These are phyloP conservation scores for Amphilophus citrinellus DNA, from an alignment of 2,113 vertebrate genomes.

Conservation along the genomic window DNA sequence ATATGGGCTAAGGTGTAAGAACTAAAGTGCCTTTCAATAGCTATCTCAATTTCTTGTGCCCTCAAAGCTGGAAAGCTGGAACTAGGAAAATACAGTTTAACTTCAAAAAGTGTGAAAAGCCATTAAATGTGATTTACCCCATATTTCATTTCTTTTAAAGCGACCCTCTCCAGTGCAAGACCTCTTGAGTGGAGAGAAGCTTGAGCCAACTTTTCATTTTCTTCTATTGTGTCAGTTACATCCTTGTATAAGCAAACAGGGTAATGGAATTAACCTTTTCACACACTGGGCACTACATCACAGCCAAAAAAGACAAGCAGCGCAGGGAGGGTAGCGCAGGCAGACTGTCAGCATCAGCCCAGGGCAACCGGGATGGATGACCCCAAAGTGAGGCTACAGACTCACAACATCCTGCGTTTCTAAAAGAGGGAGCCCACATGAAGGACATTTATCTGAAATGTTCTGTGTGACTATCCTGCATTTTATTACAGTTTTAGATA, in stretches of 20 bases:
- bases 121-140: constrained; percentile 25
- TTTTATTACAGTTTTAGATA: background rate
- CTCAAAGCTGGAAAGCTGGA: background rate
- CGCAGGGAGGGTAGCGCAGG: constrained; percentile 12
- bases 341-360: constrained; percentile 6
- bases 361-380: background rate
- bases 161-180: background rate
- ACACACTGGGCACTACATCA: constrained; percentile 41
- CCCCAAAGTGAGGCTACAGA: background rate
- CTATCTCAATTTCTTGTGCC: background rate
- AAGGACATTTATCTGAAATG: background rate
- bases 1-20: background rate
- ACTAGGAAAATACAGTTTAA: background rate
- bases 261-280: constrained; percentile 75
- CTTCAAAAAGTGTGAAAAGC: constrained; percentile 26
- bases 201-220: constrained; percentile 34
- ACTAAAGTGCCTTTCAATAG: background rate
- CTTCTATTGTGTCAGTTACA: constrained; percentile 52
- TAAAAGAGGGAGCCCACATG: background rate
- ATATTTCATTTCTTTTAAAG: constrained; percentile 23
- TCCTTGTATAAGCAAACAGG: constrained; percentile 59
- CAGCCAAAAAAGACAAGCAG: constrained; percentile 44
- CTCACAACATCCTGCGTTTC: background rate
- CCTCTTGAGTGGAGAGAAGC: background rate
- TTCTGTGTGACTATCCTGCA: background rate